Base-by-base conservation (phyloP, 2,888 invertebrate species). In the Enchytraeus crypticus region DNA sequence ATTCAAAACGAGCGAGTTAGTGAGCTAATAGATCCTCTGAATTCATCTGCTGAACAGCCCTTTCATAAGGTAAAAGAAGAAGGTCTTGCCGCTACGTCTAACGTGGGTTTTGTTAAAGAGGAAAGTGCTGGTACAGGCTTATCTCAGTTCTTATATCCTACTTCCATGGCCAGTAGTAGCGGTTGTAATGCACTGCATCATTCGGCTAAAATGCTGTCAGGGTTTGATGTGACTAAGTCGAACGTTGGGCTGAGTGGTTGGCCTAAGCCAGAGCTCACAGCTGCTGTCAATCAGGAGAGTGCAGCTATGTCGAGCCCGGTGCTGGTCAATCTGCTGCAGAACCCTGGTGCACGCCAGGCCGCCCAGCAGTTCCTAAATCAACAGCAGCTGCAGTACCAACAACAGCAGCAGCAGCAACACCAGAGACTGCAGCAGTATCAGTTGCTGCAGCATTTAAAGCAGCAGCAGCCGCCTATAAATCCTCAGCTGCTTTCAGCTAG, bases 311-410 rank as follows among this genome's bases (percentile, higher is more conserved):
- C 79, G 54, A 92, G 92, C 74, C 93, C 93, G 27, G 81, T 93
- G 69, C 82, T 93, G 68, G 93, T 93, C 34, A 93, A 93, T 80
- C 81, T 93, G 69, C 82, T 93, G 71, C 92, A 93, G 81, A 92
- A 89, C 75, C 57, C 62, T 14, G 53, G 61, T n/a, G 57, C 51
- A 8, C 43, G 61, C 8, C 51, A 51, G 30, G 34, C 55, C 18
- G 33, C 23, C 5, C 55, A 57, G 57, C 58, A 32, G 30, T 51
- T 53, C 21, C 51, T 27, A 3, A 43, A 27, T 26, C 60, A 57
- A 33, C 56, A 57, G 54, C 60, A 43, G 47, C 57, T 34, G 23
- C 46, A 59, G 27, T 45, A 38, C 11, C 60, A 60, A 11, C 54
- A 56, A 18, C 53, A 60, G 4, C 60, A 60, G 32, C 53, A 53